Evolutionary conservation across 2,797 vertebrate genomes (phyloP), one percentile per base, ranked within the genome.

Genomic region (Myripristis murdjan): DNA sequence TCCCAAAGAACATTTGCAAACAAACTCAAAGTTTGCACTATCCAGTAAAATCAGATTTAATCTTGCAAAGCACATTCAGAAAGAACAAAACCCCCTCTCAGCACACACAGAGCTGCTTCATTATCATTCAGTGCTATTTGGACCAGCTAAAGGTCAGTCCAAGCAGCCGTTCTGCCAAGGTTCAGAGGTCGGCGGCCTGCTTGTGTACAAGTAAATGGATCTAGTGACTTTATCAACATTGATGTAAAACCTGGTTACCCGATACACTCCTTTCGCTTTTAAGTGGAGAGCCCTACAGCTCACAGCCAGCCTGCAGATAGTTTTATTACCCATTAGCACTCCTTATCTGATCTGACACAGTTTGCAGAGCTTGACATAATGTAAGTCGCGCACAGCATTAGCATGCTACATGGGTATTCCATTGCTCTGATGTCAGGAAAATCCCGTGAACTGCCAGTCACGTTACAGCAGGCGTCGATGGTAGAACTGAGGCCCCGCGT

Each of bases 301-400:
- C 33, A 1, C 62, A 70, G 64, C 55, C 22, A 44, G 70, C 49
- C 62, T 37, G 57, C 43, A 51, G 57, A 80, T 77, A 44, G 62
- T 71, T 74, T 73, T 77, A 75, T 77, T 85, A 39, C 64, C 62
- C 72, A 75, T 78, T 78, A 82, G 77, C 39, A 4, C 48, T 56
- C 75, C 78, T 87, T 84, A 90, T 92, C 88, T 88, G 75, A 88
- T 82, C 82, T 71, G 80, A 91, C 83, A 82, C 81, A 4, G 71
- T 84, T 93, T 81, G 78, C 63, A 41, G 75, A 56, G 84, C 67
- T 68, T 78, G 70, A 85, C 80, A 71, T 64, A 54, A 48, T 52
- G 57, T 69, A 55, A 39, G 55, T 26, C 20, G 31, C 37, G 44
- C 31, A n/a, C 57, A 18, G 44, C 81, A 64, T 77, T 79, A 70